Conservation (phyloP, 2,797 vertebrate species). For the Amblyraja radiata region DNA sequence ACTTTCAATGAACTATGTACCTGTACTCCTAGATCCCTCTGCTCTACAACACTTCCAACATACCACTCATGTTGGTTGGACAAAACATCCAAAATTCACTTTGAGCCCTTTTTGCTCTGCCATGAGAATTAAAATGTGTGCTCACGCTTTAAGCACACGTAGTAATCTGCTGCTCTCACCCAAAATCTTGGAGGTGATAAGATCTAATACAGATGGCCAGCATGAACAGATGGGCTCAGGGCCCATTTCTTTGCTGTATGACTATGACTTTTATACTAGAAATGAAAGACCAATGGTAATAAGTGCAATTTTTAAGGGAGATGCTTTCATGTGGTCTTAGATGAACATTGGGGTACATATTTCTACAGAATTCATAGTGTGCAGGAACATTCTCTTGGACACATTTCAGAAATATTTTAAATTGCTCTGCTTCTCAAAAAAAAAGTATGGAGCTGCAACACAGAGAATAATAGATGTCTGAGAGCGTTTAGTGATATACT, state of each 20-base stretch:
- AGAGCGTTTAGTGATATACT: background rate
- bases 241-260: no score
- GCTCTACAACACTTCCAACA: no score
- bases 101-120: background rate
- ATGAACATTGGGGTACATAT: background rate
- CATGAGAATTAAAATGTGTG: background rate
- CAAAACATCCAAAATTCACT: background rate
- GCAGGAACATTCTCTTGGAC: background rate
- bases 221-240: no score
- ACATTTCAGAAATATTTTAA: background rate
- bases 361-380: background rate
- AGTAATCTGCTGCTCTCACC: background rate
- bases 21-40: no score
- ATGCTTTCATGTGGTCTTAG: background rate
- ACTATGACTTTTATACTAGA: no score
- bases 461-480: background rate
- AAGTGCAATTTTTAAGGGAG: background rate
- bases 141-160: background rate
- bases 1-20: no score
- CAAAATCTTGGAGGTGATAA: background rate
- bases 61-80: no score
- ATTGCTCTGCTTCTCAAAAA: background rate
- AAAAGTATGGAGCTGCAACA: background rate
- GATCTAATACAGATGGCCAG: no score
- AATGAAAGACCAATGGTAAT: background rate